A percentile compares a stretch with the other conserved stretches of the same genome.
Conservation (phyloP, 2,888 invertebrate genomes). For the Heteromyza rotundicornis region DNA sequence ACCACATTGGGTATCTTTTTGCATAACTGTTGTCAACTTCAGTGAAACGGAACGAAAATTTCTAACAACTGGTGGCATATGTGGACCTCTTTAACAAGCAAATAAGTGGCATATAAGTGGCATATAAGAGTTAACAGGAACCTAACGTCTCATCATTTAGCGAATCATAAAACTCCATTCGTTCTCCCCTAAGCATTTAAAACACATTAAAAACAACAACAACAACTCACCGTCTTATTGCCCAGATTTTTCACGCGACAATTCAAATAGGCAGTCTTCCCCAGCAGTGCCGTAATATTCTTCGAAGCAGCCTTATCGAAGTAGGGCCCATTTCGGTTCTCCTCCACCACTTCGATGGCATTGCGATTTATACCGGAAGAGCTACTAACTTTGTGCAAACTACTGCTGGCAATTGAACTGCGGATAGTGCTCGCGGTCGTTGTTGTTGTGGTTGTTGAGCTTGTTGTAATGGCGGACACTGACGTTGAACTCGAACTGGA, state of each 20-base stretch:
- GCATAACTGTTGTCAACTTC: too few relatives aligned
- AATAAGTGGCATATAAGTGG: too few relatives aligned
- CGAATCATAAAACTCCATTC: too few relatives aligned
- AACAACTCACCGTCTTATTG: conserved; percentile 82
- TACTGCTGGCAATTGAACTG: conserved; percentile 39
- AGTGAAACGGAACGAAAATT: too few relatives aligned
- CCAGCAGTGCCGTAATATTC: conserved; percentile 81
- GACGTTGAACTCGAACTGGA: conserved; percentile 13
- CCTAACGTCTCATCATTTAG: too few relatives aligned
- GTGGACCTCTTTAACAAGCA: too few relatives aligned
- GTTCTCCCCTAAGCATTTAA: too few relatives aligned
- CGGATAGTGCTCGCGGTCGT: conserved; percentile 26
- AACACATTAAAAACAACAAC: too few relatives aligned
- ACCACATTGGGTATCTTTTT: too few relatives aligned
- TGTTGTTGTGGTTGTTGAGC: conserved; percentile 28
- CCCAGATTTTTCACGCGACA: conserved; percentile 90
- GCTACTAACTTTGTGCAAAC: conserved; percentile 40
- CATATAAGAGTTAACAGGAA: too few relatives aligned
- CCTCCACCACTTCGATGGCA: conserved; percentile 60
- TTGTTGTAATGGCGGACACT: conserved; percentile 21
- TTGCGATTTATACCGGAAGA: conserved; percentile 49
- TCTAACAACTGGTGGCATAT: too few relatives aligned
- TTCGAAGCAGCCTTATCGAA: conserved; percentile 77
- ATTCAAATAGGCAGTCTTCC: conserved; percentile 88
- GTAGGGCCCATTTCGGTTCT: conserved; percentile 73